phyloP scores from a whole-genome alignment of 2,797 vertebrate genomes.

The Neomorphus geoffroyi region DNA sequence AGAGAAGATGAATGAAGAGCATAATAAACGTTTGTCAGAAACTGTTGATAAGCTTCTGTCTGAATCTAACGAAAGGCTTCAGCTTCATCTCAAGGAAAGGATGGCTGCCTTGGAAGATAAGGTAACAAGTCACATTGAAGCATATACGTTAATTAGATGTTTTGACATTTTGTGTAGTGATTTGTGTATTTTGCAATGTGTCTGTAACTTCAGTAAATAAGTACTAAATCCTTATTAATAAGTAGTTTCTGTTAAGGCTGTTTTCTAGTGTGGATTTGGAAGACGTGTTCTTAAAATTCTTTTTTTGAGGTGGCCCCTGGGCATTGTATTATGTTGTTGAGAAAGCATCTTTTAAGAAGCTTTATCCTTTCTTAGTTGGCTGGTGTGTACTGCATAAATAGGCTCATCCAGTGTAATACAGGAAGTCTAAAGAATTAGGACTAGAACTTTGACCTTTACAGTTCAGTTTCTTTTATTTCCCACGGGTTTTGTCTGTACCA shows the following conservation, averaged over 20 bases:
- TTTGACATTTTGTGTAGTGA: not conserved
- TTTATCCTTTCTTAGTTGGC: not conserved
- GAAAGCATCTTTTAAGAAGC: not conserved
- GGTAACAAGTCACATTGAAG: slow-evolving; percentile 67
- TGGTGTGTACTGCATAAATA: not conserved
- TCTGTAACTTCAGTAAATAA: not conserved
- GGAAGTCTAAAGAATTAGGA: not conserved
- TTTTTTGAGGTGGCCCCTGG: not conserved
- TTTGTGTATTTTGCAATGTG: not conserved
- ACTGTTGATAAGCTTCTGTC: slow-evolving; percentile 96
- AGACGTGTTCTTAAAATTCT: not conserved
- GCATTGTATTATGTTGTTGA: not conserved
- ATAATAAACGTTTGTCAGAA: slow-evolving; percentile 95
- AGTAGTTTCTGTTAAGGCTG: not conserved
- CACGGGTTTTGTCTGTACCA: not conserved
- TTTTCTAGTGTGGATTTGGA: not conserved
- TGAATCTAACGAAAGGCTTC: slow-evolving; percentile 95
- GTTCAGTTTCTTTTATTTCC: not conserved
- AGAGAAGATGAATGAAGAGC: slow-evolving; percentile 98
- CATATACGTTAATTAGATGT: not conserved
- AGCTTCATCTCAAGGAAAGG: slow-evolving; percentile 96
- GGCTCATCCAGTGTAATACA: not conserved
- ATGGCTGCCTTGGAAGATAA: slow-evolving; percentile 98
- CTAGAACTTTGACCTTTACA: not conserved
- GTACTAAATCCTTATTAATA: not conserved